A percentile compares a stretch with the other conserved stretches of the same genome.
These are phyloP conservation scores for Eristalinus sepulchralis DNA, from an alignment of 2,888 invertebrate species.

Conservation along the genomic window DNA sequence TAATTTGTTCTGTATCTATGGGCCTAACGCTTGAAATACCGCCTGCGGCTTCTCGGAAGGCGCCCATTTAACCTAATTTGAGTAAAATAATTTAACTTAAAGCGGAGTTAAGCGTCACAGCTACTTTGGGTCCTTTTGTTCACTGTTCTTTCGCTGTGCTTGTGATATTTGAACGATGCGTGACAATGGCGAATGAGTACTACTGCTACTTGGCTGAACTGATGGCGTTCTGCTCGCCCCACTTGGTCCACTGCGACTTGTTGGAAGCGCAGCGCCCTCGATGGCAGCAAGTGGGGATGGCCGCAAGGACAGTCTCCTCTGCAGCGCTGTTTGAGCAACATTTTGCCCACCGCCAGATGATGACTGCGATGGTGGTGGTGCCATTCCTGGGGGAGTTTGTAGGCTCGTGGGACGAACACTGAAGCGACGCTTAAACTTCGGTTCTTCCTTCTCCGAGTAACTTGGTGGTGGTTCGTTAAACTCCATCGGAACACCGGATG, in stretches of 20 bases:
- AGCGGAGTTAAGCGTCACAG: background rate
- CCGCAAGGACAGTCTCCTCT: constrained; percentile 78
- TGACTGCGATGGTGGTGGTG: constrained; percentile 76
- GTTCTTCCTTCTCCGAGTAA: constrained; percentile 75
- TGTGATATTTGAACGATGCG: constrained; percentile 80
- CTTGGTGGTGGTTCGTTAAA: constrained; percentile 77
- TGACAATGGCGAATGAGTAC: constrained; percentile 80
- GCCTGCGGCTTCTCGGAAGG: constrained; percentile 8
- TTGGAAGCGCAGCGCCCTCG: constrained; percentile 61
- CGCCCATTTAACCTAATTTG: constrained; percentile 1
- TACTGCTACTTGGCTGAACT: constrained; percentile 73
- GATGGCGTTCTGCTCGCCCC: constrained; percentile 69
- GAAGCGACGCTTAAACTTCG: constrained; percentile 79
- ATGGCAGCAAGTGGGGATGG: constrained; percentile 78
- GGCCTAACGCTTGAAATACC: constrained; percentile 15
- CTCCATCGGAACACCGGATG: constrained; percentile 74
- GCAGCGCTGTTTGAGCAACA: constrained; percentile 76
- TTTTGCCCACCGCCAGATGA: constrained; percentile 57
- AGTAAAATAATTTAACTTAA: constrained; percentile 23
- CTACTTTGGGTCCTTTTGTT: constrained; percentile 55
- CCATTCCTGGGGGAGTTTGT: constrained; percentile 79
- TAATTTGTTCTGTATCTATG: constrained; percentile 36
- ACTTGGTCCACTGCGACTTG: constrained; percentile 37
- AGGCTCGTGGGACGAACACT: constrained; percentile 79
- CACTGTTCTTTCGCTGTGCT: constrained; percentile 79